phyloP scores from a whole-genome alignment of 2,888 invertebrate genomes.

The Meteorus cinctellus region DNA sequence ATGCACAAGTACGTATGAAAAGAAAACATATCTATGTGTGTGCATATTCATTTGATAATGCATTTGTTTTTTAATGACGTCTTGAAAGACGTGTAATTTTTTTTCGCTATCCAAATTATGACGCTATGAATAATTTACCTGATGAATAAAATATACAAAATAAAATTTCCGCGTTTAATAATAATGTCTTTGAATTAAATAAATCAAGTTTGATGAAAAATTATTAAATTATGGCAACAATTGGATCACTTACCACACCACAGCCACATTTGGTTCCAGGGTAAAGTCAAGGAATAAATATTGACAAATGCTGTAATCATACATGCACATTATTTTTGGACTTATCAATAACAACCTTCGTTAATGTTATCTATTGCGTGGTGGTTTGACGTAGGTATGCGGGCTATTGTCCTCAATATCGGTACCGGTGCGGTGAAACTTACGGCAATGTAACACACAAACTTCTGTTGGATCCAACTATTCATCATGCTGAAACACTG shows the following conservation, averaged over 20 bases:
- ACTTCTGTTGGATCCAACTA: slow-evolving; percentile 82
- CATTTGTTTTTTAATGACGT: slow-evolving; percentile 42
- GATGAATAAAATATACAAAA: not conserved
- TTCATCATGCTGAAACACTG: slow-evolving; percentile 82
- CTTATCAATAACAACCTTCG: slow-evolving; percentile 16
- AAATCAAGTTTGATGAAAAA: slow-evolving; percentile 27
- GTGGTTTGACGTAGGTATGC: slow-evolving; percentile 78
- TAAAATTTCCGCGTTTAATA: not conserved
- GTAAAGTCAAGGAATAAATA: slow-evolving; percentile 70
- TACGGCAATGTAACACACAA: slow-evolving; percentile 83
- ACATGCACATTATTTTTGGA: slow-evolving; percentile 3
- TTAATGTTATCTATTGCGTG: slow-evolving; percentile 33
- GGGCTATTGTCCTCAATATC: slow-evolving; percentile 85
- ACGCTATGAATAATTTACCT: slow-evolving; percentile 2
- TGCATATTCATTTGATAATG: not conserved
- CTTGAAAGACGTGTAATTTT: not conserved
- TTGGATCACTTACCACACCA: slow-evolving; percentile 74
- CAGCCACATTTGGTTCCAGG: slow-evolving; percentile 85
- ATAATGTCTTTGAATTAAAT: slow-evolving; percentile 24
- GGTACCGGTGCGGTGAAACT: slow-evolving; percentile 83
- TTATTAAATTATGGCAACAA: slow-evolving; percentile 54
- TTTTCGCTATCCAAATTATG: not conserved
- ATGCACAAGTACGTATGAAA: not conserved
- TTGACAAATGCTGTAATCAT: slow-evolving; percentile 5
- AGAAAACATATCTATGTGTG: too few species aligned